A percentile compares a stretch with the other conserved stretches of the same genome.
Evolutionary conservation across 2,113 vertebrate genomes (phyloP).

Genomic region (Dipodomys spectabilis): DNA sequence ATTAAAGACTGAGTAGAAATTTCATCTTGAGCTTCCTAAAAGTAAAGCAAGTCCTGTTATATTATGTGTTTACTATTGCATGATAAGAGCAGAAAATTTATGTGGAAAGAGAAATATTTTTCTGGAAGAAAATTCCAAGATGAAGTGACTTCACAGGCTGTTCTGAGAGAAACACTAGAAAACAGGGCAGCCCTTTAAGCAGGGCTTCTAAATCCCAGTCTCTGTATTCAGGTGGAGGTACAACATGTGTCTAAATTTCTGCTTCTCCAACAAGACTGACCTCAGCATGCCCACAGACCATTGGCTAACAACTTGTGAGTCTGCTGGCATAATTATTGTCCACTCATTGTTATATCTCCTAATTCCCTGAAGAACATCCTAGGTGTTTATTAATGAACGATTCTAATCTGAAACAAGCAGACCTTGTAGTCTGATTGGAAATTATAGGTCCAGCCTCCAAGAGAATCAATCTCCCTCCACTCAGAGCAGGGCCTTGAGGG

Average conservation of each 20-base stretch:
- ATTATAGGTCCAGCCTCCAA: neutral
- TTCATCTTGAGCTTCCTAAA: neutral
- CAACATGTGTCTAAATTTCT: neutral
- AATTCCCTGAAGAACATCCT: neutral
- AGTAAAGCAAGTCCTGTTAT: slow-evolving; percentile 4
- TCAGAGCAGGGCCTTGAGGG: neutral
- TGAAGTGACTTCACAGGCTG: slow-evolving; percentile 8
- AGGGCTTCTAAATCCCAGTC: neutral
- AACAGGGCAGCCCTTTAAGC: neutral
- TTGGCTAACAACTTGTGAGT: neutral
- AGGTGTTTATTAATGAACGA: neutral
- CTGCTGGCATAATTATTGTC: neutral
- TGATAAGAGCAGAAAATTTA: slow-evolving; percentile 9
- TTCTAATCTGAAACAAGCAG: neutral
- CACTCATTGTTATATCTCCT: neutral
- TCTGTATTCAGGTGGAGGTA: neutral
- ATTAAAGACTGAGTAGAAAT: neutral
- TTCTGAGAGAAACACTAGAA: neutral
- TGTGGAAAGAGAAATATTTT: slow-evolving; percentile 4
- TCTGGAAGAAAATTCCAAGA: neutral
- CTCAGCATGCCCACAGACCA: neutral
- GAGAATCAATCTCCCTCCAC: neutral
- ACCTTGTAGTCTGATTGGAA: neutral
- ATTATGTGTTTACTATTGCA: neutral
- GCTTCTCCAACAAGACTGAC: neutral